A percentile compares a stretch with the other conserved stretches of the same genome.
Conservation (phyloP, 1,140 invertebrate species). For the Microplitis demolitor region DNA sequence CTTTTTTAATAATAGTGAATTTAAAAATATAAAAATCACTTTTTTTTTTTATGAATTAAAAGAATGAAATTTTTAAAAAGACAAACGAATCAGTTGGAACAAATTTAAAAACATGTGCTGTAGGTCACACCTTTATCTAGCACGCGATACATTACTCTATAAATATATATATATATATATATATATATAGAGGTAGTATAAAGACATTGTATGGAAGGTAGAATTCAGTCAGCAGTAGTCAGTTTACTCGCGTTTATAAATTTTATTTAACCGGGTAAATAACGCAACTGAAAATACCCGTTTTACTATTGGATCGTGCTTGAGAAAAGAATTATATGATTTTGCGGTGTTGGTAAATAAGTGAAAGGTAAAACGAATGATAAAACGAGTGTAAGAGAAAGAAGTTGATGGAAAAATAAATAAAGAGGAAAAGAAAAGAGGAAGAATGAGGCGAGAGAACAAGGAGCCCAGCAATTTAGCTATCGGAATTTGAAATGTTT, state of each 20-base stretch:
- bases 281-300: too few relatives aligned
- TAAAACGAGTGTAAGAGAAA: neutral
- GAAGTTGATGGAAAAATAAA: neutral
- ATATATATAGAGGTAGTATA: neutral
- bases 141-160: neutral
- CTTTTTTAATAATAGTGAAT: too few relatives aligned
- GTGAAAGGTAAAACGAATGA: too few relatives aligned
- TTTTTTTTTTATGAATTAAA: too few relatives aligned
- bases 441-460: neutral
- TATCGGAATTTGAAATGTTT: slow-evolving; percentile 29
- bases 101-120: neutral
- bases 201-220: too few relatives aligned
- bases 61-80: neutral
- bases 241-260: too few relatives aligned
- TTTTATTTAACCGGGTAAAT: too few relatives aligned
- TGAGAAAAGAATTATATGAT: too few relatives aligned
- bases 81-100: neutral
- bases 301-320: too few relatives aligned
- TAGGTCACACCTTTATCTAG: neutral
- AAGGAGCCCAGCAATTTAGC: slow-evolving; percentile 17
- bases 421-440: neutral
- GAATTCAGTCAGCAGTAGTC: too few relatives aligned
- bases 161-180: neutral
- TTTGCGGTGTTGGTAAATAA: too few relatives aligned
- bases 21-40: too few relatives aligned